Evolutionary conservation across 2,888 invertebrate species (phyloP), one percentile per base, ranked within the genome.

Genomic region (Odontomyia ornata): DNA sequence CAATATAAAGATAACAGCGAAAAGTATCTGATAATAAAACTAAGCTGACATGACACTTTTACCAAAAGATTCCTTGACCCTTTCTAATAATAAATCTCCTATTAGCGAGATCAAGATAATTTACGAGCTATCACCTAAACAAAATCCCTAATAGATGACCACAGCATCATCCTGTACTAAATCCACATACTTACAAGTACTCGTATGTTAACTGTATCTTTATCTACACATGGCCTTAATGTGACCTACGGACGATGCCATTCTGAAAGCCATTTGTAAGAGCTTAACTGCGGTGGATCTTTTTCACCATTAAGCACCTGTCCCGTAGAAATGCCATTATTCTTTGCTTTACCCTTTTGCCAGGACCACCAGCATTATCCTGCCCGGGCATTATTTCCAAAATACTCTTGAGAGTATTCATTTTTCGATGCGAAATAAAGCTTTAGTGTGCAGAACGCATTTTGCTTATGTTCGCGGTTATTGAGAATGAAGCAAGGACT

Each of bases 61-160:
- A 23, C 69, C 9, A 69, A 60, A 69, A 69, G 69, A 69, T 36
- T 73, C 57, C n/a, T 73, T 57, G n/a, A 73, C 73, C 73, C 73
- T 73, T 57, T 60, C 57, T 36, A 23, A 18, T 60, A 30, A 57
- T 73, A 73, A 73, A 73, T 73, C 73, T 73, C 57, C 28, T 57
- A 57, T 73, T 73, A 73, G 73, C 57, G 57, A 57, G 73, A 73
- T 73, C 73, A 57, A 57, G 73, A 73, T 73, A 73, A 73, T 73
- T 73, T 73, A 73, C 73, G 73, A 73, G 30, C 23, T 28, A 2
- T 52, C 73, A 57, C 25, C 73, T 43, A 60, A 73, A 30, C 57
- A 11, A 57, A 73, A 73, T 73, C 73, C 69, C 73, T 73, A 73
- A 73, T 36, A 57, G 36, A 73, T 73, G 73, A 60, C 73, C 73